phyloP scores from a whole-genome alignment of 2,888 invertebrate species.

The Dynastes tityus region DNA sequence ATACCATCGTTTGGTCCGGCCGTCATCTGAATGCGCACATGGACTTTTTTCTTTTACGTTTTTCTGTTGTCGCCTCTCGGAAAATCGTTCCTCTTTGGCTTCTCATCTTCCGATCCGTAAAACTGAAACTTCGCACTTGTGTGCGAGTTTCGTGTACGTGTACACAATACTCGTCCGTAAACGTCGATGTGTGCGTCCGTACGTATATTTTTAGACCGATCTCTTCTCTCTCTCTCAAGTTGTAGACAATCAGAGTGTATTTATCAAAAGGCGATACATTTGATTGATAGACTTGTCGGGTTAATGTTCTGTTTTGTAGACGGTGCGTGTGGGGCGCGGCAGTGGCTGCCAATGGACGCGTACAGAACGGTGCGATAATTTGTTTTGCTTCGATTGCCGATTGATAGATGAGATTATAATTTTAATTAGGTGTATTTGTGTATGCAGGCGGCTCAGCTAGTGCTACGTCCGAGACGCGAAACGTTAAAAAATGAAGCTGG shows the following conservation, averaged over 20 bases:
- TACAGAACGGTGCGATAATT: slow-evolving; percentile 58
- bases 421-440: slow-evolving; percentile 54
- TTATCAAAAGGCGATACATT: slow-evolving; percentile 59
- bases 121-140: not conserved
- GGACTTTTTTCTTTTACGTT: slow-evolving; percentile 7
- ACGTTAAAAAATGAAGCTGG: not conserved
- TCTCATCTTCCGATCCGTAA: slow-evolving; percentile 9
- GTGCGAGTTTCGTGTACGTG: slow-evolving; percentile 6
- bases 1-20: not conserved
- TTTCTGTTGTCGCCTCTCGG: not conserved
- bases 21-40: not conserved
- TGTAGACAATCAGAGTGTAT: slow-evolving; percentile 55
- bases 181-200: not conserved
- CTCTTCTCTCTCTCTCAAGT: slow-evolving; percentile 46
- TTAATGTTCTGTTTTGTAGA: slow-evolving; percentile 61
- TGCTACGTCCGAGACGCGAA: not conserved
- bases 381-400: slow-evolving; percentile 58
- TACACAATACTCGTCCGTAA: slow-evolving; percentile 1
- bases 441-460: slow-evolving; percentile 22
- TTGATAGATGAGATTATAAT: slow-evolving; percentile 58
- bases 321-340: slow-evolving; percentile 61
- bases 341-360: slow-evolving; percentile 60
- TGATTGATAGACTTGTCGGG: slow-evolving; percentile 63
- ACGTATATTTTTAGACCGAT: slow-evolving; percentile 42
- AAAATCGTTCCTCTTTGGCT: not conserved